phyloP scores from a whole-genome alignment of 2,888 invertebrate genomes.

The Fragum sueziense region DNA sequence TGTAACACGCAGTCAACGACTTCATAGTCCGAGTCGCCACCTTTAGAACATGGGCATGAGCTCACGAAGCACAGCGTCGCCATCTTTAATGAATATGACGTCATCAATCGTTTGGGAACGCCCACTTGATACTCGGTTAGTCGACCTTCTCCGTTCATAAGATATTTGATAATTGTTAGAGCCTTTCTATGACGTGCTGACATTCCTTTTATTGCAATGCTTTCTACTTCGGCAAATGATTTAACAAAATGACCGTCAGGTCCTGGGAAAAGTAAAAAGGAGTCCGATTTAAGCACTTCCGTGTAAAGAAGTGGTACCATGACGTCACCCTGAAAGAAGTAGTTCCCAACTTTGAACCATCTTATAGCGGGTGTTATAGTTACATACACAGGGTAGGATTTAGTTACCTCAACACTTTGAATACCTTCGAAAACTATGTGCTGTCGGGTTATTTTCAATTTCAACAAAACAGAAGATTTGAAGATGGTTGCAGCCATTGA shows the following conservation, averaged over 20 bases:
- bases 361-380: constrained; percentile 37
- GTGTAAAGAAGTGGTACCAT: constrained; percentile 6
- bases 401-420: constrained; percentile 23
- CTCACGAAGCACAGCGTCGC: constrained; percentile 8
- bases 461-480: constrained; percentile 7
- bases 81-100: constrained; percentile 15
- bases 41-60: constrained; percentile 14
- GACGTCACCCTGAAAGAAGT: constrained; percentile 22
- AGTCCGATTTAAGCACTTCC: constrained; percentile 22
- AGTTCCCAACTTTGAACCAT: constrained; percentile 11
- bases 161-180: constrained; percentile 33
- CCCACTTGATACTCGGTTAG: neutral
- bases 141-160: constrained; percentile 29
- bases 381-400: constrained; percentile 17
- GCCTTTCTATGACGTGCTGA: constrained; percentile 27
- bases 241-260: constrained; percentile 34
- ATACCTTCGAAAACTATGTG: constrained; percentile 1
- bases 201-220: constrained; percentile 12
- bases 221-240: constrained; percentile 33
- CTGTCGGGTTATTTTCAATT: neutral
- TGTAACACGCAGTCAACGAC: constrained; percentile 14
- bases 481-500: neutral
- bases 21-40: constrained; percentile 7
- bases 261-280: constrained; percentile 18
- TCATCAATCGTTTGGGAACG: neutral